phyloP scores from a whole-genome alignment of 2,797 vertebrate genomes.

The Emys orbicularis region DNA sequence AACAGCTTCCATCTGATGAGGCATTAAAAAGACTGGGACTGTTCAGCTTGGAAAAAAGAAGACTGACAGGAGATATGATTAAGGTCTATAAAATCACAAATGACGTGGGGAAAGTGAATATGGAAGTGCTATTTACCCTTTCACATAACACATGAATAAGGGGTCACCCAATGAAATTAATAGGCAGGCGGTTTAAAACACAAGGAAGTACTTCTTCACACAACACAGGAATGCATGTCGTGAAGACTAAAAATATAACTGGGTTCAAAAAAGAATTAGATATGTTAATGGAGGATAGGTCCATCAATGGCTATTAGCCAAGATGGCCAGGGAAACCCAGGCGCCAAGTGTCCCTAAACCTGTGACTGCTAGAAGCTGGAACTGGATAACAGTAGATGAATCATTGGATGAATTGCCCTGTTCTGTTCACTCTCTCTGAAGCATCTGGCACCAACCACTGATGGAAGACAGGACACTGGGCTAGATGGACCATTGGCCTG shows the following conservation, averaged over 20 bases:
- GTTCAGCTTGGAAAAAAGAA: background rate
- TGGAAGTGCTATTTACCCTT: background rate
- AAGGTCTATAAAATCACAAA: background rate
- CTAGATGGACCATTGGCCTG: background rate
- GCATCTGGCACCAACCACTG: background rate
- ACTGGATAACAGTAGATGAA: background rate
- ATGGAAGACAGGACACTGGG: no score
- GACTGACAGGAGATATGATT: background rate
- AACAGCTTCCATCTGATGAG: background rate
- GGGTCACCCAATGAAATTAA: background rate
- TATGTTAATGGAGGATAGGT: no score
- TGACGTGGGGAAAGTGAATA: background rate
- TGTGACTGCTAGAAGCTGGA: background rate
- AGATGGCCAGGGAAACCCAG: background rate
- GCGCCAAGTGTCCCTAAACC: background rate
- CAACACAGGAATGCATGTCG: background rate
- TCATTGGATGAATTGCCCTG: background rate
- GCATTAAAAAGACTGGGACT: background rate
- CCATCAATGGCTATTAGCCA: no score
- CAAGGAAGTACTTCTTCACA: background rate
- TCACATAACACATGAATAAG: background rate
- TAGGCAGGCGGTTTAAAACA: background rate
- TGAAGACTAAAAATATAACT: background rate
- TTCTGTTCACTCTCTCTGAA: background rate
- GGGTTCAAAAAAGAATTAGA: background rate